phyloP scores from a whole-genome alignment of 1,140 invertebrate species.

The Atta texana region DNA sequence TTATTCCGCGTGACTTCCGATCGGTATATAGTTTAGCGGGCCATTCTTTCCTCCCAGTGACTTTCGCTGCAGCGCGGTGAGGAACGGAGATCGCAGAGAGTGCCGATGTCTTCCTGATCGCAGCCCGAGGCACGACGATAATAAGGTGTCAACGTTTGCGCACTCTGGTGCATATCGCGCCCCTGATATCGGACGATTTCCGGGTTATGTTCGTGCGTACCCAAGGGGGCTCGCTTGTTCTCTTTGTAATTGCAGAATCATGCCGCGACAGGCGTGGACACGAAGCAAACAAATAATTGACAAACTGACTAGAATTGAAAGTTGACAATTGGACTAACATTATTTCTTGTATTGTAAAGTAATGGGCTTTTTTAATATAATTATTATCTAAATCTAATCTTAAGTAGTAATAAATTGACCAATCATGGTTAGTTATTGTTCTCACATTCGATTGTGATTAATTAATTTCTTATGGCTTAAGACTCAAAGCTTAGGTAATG shows the following conservation, averaged over 20 bases:
- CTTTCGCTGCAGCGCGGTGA: conserved; percentile 60
- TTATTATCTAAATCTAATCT: too few species aligned
- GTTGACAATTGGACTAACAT: not conserved
- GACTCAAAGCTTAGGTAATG: too few species aligned
- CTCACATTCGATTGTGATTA: too few species aligned
- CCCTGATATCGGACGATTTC: conserved; percentile 65
- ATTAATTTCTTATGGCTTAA: too few species aligned
- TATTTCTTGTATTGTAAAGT: not conserved
- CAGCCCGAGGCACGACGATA: conserved; percentile 68
- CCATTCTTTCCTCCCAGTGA: conserved; percentile 67
- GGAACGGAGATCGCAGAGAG: conserved; percentile 22
- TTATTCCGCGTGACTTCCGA: conserved; percentile 78
- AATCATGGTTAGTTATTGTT: too few species aligned
- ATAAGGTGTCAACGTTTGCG: conserved; percentile 78
- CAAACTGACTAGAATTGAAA: conserved; percentile 16
- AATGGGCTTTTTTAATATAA: too few species aligned
- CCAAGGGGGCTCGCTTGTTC: conserved; percentile 52
- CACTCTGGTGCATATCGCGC: conserved; percentile 25
- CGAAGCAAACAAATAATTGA: conserved; percentile 8
- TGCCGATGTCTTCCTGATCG: conserved; percentile 68
- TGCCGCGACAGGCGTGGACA: conserved; percentile 12
- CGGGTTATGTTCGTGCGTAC: conserved; percentile 75
- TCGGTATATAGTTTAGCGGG: conserved; percentile 74
- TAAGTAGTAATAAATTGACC: too few species aligned
- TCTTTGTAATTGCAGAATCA: conserved; percentile 52